Evolutionary conservation across 2,797 vertebrate species (phyloP), one percentile per base, ranked within the genome.

Genomic region (Vultur gryphus): DNA sequence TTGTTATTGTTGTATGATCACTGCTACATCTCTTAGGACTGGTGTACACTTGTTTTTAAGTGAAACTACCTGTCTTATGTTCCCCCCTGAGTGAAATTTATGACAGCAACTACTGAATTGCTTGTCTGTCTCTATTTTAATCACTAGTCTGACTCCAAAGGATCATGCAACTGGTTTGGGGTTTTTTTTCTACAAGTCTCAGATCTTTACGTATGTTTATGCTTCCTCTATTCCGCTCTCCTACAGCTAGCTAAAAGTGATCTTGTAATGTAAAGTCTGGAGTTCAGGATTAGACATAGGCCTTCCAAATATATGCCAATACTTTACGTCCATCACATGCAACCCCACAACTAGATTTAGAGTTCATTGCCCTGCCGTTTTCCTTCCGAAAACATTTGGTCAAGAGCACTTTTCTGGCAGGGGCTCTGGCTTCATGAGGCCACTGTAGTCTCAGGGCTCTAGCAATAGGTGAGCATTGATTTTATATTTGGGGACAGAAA

Each of bases 51-150:
- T 91, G 39, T 94, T 95, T 97, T 89, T 85, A 95, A 97, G 91
- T 96, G 95, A 97, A 97, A 85, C 82, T 59, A 96, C 91, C 82
- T 92, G 85, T 95, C 84, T 96, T 91, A 17, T 16, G 31, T 90
- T 96, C 64, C 57, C 43, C 80, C 52, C 39, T 90, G 73, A 94
- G 92, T 91, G 73, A 97, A 92, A 97, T 94, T 95, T 97, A 90
- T 96, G 89, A 93, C 49, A 65, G 19, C 48, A 84, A 84, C 59
- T 54, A 67, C 43, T 94, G 73, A 95, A 96, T 94, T 84, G 33
- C 58, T 97, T 93, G 82, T 87, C 83, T 89, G 21, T 81, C 65
- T 95, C 87, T 91, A 84, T 97, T 97, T 96, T 79, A 96, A 65
- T 93, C 84, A 94, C 82, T 94, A 90, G 73, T 79, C 65, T 95